These are phyloP conservation scores for Ginglymostoma cirratum DNA, from an alignment of 2,113 vertebrate genomes.

Conservation along the genomic window DNA sequence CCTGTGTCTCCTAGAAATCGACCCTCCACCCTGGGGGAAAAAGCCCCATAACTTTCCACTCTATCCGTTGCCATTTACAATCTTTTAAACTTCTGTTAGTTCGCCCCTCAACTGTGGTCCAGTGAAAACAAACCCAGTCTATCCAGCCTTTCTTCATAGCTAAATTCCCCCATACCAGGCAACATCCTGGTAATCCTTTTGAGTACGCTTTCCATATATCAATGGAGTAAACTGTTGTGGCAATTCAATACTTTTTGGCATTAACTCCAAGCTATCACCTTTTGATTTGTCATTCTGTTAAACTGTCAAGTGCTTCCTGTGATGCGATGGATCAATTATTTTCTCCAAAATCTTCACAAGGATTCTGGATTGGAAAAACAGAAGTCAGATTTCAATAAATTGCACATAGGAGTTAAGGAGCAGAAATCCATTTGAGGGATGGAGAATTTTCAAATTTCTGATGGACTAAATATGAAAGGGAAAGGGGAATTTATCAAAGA, in stretches of 20 bases:
- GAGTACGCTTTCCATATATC: background rate
- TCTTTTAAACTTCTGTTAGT: too few relatives aligned
- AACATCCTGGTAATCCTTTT: too few relatives aligned
- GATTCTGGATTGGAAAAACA: background rate
- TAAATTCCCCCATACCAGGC: too few relatives aligned
- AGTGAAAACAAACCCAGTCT: too few relatives aligned
- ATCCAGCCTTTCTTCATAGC: too few relatives aligned
- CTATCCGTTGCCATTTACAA: too few relatives aligned
- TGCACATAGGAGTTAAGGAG: background rate
- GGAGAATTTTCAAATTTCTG: background rate
- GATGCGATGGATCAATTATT: background rate
- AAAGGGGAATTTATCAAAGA: background rate
- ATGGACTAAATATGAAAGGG: background rate
- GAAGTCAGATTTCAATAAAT: background rate
- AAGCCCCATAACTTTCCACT: too few relatives aligned
- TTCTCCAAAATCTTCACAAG: background rate
- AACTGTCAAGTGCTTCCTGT: background rate
- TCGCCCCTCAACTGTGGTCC: too few relatives aligned
- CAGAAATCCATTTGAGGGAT: background rate
- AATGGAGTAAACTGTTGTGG: background rate
- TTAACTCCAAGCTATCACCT: background rate
- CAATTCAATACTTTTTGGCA: background rate
- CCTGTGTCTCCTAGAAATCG: too few relatives aligned
- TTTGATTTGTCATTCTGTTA: background rate
- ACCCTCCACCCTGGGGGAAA: too few relatives aligned